A percentile compares a stretch with the other conserved stretches of the same genome.
Conservation (phyloP, 2,797 vertebrate species). For the Alauda arvensis region DNA sequence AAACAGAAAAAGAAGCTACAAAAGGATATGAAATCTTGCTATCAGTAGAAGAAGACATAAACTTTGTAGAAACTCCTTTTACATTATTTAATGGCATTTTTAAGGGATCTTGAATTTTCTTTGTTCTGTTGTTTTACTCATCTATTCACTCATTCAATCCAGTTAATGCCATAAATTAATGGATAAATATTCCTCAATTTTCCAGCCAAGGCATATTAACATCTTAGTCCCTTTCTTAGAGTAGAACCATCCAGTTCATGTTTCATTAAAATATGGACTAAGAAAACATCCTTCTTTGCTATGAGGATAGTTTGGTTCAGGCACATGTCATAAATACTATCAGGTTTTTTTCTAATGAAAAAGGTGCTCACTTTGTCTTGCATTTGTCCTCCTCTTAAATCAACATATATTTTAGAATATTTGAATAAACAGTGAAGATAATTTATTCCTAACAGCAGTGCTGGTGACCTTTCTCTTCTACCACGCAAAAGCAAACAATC, state of each 20-base stretch:
- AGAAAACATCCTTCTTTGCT: background rate
- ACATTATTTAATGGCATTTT: background rate
- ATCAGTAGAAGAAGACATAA: background rate
- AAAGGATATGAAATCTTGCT: conserved; percentile 5
- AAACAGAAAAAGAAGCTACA: background rate
- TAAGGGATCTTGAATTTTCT: background rate
- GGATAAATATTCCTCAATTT: conserved; percentile 3
- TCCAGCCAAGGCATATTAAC: background rate
- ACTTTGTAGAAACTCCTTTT: background rate
- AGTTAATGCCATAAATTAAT: conserved; percentile 15
- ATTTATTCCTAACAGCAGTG: background rate
- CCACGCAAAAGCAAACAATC: background rate
- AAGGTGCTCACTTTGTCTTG: background rate
- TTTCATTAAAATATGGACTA: background rate
- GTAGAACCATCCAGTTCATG: background rate
- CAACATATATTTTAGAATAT: background rate
- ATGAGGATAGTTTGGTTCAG: background rate
- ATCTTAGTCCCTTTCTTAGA: background rate
- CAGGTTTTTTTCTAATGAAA: background rate
- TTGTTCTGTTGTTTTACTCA: background rate
- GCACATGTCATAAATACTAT: background rate
- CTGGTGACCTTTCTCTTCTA: background rate
- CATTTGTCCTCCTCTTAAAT: background rate
- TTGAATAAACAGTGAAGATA: background rate
- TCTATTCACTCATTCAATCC: background rate